Base-by-base conservation (phyloP, 1,140 invertebrate genomes). In the Lordiphosa stackelbergi region DNA sequence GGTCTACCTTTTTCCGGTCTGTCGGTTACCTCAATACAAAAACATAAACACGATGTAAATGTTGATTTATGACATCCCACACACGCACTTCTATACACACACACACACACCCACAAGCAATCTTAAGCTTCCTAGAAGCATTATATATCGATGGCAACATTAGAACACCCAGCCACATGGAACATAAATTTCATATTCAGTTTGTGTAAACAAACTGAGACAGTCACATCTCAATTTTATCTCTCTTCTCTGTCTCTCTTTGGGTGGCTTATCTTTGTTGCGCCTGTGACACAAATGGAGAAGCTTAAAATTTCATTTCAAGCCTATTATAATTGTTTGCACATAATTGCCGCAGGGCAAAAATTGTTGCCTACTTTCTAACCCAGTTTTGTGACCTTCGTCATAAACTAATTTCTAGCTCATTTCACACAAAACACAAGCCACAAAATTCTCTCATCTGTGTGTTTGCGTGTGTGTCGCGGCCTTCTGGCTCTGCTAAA, bases 381-480 rank as follows among this genome's bases (percentile, higher is more conserved):
- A n/a, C 19, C 13, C 36, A 36, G 2, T 34, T 35, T 7, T 22
- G 13, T 58, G 66, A 81, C 75, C 74, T 79, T 81, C 74, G 66
- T 45, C 62, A 48, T 71, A 79, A 75, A 81, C 74, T 81, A 79
- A 79, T 79, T 79, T 79, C 66, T 60, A 75, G 66, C 75, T 79
- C 74, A 79, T 81, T 79, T 81, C 71, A 74, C 66, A 19, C 45
- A 24, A 31, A 37, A 38, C 53, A 46, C 36, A 34, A 46, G 43
- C 43, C 43, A 8, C 43, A 34, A 46, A 46, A 46, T 28, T 46
- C n/a, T 5, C 24, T 13, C 43, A 55, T 12, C 35, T 60, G 36
- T 46, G 35, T 28, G 28, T 31, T 28, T 13, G 4, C 31, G 38
- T 47, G 35, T 68, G 47, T 42, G 34, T 24, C 49, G 42, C 41